Percentiles rank a stretch among this genome's conserved stretches.
These are phyloP conservation scores for Epinotia brunnichana DNA, from an alignment of 2,888 invertebrate genomes.

Conservation along the genomic window DNA sequence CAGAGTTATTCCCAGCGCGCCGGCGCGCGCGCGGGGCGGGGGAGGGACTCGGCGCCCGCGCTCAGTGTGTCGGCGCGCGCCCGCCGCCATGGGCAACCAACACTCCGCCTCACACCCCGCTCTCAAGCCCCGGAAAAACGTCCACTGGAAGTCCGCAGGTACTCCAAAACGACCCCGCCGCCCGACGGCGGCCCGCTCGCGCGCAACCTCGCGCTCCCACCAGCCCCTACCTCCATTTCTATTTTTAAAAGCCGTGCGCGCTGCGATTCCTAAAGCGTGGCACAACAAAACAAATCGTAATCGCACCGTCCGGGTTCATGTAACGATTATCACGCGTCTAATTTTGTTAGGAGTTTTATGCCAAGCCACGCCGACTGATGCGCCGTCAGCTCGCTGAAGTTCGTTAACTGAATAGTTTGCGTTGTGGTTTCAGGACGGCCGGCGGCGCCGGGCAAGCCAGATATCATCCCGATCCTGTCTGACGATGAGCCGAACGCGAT, in stretches of 20 bases:
- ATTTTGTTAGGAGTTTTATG: constrained; percentile 76
- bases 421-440: constrained; percentile 87
- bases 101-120: constrained; percentile 77
- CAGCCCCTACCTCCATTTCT: constrained; percentile 64
- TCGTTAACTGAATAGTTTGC: constrained; percentile 44
- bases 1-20: constrained; percentile 76
- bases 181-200: constrained; percentile 35
- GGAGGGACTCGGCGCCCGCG: constrained; percentile 60
- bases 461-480: constrained; percentile 88
- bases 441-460: constrained; percentile 91
- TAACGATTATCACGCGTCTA: constrained; percentile 79
- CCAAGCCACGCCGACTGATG: constrained; percentile 62
- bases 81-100: constrained; percentile 83
- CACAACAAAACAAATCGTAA: constrained; percentile 83
- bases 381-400: constrained; percentile 57
- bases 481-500: constrained; percentile 91
- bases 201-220: constrained; percentile 46
- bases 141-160: constrained; percentile 95
- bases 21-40: constrained; percentile 53
- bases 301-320: constrained; percentile 72
- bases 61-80: constrained; percentile 80
- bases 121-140: constrained; percentile 87
- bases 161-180: constrained; percentile 52
- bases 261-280: constrained; percentile 76
- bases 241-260: constrained; percentile 78